These are phyloP conservation scores for Helarctos malayanus DNA, from an alignment of 2,797 vertebrate species.

Conservation along the genomic window DNA sequence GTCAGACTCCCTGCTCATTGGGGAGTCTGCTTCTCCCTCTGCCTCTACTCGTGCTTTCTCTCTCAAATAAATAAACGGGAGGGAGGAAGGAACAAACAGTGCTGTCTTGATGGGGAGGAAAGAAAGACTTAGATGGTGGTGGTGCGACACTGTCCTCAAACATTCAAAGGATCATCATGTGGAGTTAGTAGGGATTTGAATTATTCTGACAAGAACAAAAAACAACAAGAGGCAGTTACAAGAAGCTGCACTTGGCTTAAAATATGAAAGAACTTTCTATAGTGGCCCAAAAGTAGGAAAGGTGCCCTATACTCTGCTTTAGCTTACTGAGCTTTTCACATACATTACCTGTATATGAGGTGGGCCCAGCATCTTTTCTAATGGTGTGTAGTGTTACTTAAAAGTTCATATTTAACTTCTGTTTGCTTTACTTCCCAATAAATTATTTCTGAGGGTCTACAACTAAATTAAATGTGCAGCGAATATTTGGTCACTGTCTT, in stretches of 20 bases:
- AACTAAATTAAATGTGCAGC: neutral
- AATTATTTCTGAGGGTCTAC: slow-evolving; percentile 11
- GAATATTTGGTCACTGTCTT: slow-evolving; percentile 7
- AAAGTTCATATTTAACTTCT: slow-evolving; percentile 43
- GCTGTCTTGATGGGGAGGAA: neutral
- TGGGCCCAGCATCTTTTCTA: neutral
- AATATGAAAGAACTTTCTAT: neutral
- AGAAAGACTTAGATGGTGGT: neutral
- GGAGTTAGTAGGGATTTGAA: neutral
- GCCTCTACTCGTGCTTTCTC: neutral
- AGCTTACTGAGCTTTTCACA: slow-evolving; percentile 31
- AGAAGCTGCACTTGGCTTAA: slow-evolving; percentile 2
- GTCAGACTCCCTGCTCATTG: too few species aligned
- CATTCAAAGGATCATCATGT: neutral
- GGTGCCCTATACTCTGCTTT: neutral
- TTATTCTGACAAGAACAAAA: neutral
- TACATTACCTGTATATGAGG: neutral
- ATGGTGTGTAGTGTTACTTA: neutral
- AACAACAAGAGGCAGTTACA: neutral
- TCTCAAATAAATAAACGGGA: neutral
- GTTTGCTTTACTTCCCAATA: slow-evolving; percentile 36
- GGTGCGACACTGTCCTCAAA: neutral
- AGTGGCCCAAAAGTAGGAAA: neutral
- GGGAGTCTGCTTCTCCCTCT: too few species aligned
- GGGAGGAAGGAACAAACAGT: too few species aligned